phyloP scores from a whole-genome alignment of 2,797 vertebrate genomes.

The Leontocebus nigricollis region DNA sequence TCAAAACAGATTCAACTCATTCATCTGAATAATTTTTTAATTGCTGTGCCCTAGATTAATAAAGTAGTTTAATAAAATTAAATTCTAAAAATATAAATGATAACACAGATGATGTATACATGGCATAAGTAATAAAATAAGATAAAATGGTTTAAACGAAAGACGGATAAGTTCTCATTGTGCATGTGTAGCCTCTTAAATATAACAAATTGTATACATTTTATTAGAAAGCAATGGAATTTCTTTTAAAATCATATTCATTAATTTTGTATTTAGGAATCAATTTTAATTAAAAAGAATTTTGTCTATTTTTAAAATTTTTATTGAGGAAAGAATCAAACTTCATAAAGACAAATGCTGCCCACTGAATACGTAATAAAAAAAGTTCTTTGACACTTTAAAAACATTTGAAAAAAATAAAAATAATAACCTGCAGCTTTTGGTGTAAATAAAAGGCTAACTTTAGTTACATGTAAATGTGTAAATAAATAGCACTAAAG shows the following conservation, averaged over 20 bases:
- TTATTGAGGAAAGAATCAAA: not conserved
- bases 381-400: not conserved
- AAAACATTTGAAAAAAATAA: not conserved
- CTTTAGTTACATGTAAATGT: not conserved
- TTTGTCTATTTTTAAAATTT: not conserved
- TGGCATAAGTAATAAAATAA: not conserved
- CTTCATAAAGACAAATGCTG: not conserved
- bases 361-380: not conserved
- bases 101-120: not conserved
- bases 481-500: not conserved
- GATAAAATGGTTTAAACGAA: not conserved
- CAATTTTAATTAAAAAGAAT: not conserved
- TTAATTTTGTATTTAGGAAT: not conserved
- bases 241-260: not conserved
- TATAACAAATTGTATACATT: not conserved
- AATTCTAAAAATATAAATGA: not conserved
- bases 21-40: not conserved
- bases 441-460: not conserved
- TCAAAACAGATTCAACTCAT: not conserved
- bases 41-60: not conserved
- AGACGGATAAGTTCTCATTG: not conserved
- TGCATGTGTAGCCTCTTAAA: not conserved
- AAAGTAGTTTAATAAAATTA: not conserved
- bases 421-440: not conserved
- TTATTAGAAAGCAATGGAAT: not conserved